Conservation (phyloP, 2,888 invertebrate species). For the Silvanus unidentatus region DNA sequence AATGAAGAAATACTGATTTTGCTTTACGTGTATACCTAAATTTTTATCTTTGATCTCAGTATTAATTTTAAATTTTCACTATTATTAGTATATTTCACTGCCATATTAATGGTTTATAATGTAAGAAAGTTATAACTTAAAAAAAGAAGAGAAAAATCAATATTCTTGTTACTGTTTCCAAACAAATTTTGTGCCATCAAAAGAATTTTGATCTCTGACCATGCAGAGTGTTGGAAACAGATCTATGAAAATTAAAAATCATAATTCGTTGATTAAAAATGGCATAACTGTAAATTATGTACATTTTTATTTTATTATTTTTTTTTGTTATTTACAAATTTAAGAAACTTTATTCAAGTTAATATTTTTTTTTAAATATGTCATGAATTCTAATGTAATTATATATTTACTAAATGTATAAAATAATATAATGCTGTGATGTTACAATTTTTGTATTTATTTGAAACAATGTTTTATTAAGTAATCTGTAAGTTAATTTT, state of each 20-base stretch:
- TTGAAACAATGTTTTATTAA: slow-evolving; percentile 33
- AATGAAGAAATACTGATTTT: slow-evolving; percentile 10
- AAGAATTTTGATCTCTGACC: too few relatives aligned
- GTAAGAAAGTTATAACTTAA: slow-evolving; percentile 3
- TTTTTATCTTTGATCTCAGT: slow-evolving; percentile 40
- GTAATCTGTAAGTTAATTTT: slow-evolving; percentile 17
- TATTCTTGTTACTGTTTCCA: too few relatives aligned
- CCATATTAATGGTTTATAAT: slow-evolving; percentile 31
- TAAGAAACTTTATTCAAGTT: slow-evolving; percentile 9
- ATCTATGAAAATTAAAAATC: too few relatives aligned
- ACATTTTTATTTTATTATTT: slow-evolving; percentile 1
- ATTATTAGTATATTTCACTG: slow-evolving; percentile 38
- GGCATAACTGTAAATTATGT: not conserved
- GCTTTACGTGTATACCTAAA: slow-evolving; percentile 22
- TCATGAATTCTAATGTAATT: slow-evolving; percentile 15
- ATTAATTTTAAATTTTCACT: slow-evolving; percentile 37
- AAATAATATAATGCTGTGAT: slow-evolving; percentile 38
- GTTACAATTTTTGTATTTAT: slow-evolving; percentile 41
- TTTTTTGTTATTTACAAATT: slow-evolving; percentile 10
- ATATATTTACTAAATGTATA: slow-evolving; percentile 19
- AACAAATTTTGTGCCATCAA: too few relatives aligned
- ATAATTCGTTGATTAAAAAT: too few relatives aligned
- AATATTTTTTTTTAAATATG: slow-evolving; percentile 10
- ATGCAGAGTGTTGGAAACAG: too few relatives aligned
- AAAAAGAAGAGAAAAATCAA: not conserved